These are phyloP conservation scores for Saturnia pavonia DNA, from an alignment of 2,888 invertebrate species.

Conservation along the genomic window DNA sequence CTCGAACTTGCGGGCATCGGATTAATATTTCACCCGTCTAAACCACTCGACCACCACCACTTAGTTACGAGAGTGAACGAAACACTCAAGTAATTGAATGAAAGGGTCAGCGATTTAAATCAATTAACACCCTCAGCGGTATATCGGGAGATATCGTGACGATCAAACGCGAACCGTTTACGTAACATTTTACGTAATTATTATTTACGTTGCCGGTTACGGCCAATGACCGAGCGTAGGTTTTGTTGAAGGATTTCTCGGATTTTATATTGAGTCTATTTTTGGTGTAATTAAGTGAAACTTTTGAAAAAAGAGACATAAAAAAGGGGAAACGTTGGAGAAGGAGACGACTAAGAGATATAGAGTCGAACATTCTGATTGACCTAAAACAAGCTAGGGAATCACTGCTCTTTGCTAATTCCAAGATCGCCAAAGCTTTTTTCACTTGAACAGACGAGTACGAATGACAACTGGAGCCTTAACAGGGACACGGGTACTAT, in stretches of 20 bases:
- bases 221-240: conserved; percentile 5
- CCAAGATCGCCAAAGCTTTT: too few species aligned
- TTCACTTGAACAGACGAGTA: too few species aligned
- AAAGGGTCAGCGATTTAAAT: neutral
- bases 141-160: neutral
- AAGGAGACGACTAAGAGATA: too few species aligned
- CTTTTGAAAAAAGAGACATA: neutral
- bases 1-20: too few species aligned
- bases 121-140: neutral
- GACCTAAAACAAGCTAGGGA: too few species aligned
- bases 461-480: too few species aligned
- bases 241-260: neutral
- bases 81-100: neutral
- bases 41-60: too few species aligned
- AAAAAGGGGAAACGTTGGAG: too few species aligned
- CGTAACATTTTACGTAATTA: neutral
- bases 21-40: too few species aligned
- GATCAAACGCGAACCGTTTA: neutral
- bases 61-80: neutral
- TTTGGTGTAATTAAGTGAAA: neutral
- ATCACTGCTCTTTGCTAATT: too few species aligned
- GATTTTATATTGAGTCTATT: neutral
- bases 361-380: too few species aligned
- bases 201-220: neutral
- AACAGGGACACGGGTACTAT: too few species aligned